Conservation (phyloP, 2,888 invertebrate species). For the Piscicola geometra region DNA sequence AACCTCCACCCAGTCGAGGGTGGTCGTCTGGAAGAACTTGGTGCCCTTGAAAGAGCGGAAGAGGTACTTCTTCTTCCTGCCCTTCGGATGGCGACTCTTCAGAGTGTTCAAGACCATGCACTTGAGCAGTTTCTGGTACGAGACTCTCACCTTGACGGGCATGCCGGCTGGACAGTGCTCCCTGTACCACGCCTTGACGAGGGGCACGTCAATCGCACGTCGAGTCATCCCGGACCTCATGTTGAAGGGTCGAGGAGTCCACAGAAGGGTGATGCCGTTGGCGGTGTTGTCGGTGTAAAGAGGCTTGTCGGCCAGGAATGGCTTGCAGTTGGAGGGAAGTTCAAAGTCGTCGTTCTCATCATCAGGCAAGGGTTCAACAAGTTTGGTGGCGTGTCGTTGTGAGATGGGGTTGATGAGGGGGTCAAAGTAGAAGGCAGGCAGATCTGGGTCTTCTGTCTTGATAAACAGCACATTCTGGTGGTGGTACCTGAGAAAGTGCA, state of each 20-base stretch:
- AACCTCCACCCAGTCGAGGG: conserved; percentile 98
- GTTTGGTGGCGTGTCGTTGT: conserved; percentile 60
- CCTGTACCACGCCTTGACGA: conserved; percentile 83
- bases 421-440: conserved; percentile 99
- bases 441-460: conserved; percentile 98
- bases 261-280: conserved; percentile 89
- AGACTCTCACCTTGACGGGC: conserved; percentile 97
- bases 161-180: conserved; percentile 47
- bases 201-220: conserved; percentile 90
- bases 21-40: conserved; percentile 99
- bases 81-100: conserved; percentile 93
- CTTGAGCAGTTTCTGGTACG: conserved; percentile 95
- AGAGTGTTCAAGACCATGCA: conserved; percentile 96
- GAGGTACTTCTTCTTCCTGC: conserved; percentile 95
- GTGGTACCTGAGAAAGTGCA: conserved; percentile 74
- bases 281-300: conserved; percentile 97
- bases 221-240: conserved; percentile 87
- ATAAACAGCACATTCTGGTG: conserved; percentile 98
- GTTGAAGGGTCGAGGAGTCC: conserved; percentile 97
- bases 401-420: conserved; percentile 98
- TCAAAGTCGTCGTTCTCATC: conserved; percentile 80
- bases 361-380: conserved; percentile 75
- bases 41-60: conserved; percentile 99
- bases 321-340: conserved; percentile 80
- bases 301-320: conserved; percentile 88